Percentiles rank a stretch among this genome's conserved stretches.
Evolutionary conservation across 2,113 vertebrate species (phyloP).

Genomic region (Thamnophis sirtalis): DNA sequence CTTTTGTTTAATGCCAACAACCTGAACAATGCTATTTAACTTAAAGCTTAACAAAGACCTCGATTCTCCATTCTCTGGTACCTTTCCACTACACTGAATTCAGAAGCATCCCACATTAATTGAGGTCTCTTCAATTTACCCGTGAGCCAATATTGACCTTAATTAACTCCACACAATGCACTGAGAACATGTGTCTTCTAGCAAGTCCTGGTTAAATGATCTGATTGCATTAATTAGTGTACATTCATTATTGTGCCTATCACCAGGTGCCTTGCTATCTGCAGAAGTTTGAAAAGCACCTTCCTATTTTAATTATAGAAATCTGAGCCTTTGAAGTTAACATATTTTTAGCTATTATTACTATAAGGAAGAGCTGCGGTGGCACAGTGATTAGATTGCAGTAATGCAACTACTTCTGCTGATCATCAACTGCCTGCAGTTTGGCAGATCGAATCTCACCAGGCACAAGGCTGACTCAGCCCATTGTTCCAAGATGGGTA

Average conservation of each 20-base stretch:
- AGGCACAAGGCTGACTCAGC: too few relatives aligned
- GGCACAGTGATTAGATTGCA: too few relatives aligned
- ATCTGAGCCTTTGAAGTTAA: neutral
- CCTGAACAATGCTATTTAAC: neutral
- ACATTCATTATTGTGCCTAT: slow-evolving; percentile 39
- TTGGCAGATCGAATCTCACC: too few relatives aligned
- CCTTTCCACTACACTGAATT: neutral
- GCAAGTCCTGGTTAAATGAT: slow-evolving; percentile 39
- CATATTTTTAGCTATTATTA: neutral
- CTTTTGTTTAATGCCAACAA: neutral
- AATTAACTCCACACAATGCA: slow-evolving; percentile 45
- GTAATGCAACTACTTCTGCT: too few relatives aligned
- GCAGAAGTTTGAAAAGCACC: slow-evolving; percentile 7
- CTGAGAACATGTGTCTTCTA: slow-evolving; percentile 4
- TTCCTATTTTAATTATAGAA: neutral
- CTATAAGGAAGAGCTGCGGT: neutral
- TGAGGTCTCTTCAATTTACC: slow-evolving; percentile 29
- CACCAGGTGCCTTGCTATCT: neutral
- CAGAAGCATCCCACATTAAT: slow-evolving; percentile 32
- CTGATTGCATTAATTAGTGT: slow-evolving; percentile 46
- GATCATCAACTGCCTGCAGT: too few relatives aligned
- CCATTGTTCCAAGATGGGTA: too few relatives aligned
- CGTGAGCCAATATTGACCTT: slow-evolving; percentile 27
- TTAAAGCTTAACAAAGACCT: neutral
- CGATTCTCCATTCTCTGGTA: neutral